Evolutionary conservation across 37 sponge, comb jelly and placozoan genomes (phyloP), one percentile per base, ranked within the genome.

Genomic region (Axinella damicornis): DNA sequence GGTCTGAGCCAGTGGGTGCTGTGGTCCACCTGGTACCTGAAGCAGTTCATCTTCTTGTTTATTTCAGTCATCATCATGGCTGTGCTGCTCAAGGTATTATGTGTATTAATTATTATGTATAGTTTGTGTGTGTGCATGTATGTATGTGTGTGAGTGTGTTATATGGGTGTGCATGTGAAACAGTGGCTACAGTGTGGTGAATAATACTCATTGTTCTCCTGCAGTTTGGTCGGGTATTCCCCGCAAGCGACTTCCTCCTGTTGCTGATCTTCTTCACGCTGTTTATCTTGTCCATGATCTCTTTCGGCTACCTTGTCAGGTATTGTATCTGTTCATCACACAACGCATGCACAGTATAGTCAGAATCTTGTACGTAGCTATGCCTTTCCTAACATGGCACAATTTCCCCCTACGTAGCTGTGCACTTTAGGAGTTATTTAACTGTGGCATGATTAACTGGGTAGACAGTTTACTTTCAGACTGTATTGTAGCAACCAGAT

Each of bases 11-110:
- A 71, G 58, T 82, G 71, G 71, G 72, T 72, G n/a, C 73, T 82
- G 28, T 96, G 94, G 95, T 35, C 78, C 32, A 53, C 96, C 27
- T 98, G 99, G 99, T 93, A 91, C 65, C 61, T 89, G 41, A 92
- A 96, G 70, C 94, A 94, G 73, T 73, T 94, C 60, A 58, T 98
- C 57, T 93, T 96, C 59, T 83, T 96, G 65, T 56, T 94, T 39
- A 53, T 96, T 40, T 73, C 92, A 56, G 83, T 83, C 34, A 22
- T 93, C 9, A 36, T 93, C 71, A 83, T 92, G 62, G 62, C 81
- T 34, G 57, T 95, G 0, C 28, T 93, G 18, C 74, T 97, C 33
- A 95, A 91, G 80, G 90, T 88, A 9, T 40, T 64, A 35, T 68
- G 69, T 68, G 69, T 68, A 35, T 18, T 11, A 28, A 35, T 68